Conservation (phyloP, 2,888 invertebrate species). For the Andrena minutula region DNA sequence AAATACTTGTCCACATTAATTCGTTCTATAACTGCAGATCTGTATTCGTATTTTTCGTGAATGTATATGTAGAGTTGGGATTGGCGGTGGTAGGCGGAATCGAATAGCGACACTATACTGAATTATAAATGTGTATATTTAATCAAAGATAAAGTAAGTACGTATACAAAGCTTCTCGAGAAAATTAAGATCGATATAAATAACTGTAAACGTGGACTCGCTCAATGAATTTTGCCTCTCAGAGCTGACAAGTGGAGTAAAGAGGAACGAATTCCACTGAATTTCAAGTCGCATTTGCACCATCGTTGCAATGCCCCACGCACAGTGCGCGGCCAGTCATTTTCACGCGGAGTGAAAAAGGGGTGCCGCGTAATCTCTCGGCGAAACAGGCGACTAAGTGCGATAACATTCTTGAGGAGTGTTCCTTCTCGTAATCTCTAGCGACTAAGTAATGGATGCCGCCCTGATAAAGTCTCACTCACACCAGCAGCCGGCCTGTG, state of each 20-base stretch:
- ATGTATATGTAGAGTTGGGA: too few relatives aligned
- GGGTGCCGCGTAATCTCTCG: constrained; percentile 52
- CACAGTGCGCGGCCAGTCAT: constrained; percentile 34
- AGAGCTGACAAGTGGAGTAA: background rate
- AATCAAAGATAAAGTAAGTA: too few relatives aligned
- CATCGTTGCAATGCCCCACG: constrained; percentile 4
- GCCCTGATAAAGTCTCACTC: constrained; percentile 76
- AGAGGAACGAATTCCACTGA: background rate
- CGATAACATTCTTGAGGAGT: constrained; percentile 72
- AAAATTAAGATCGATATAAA: too few relatives aligned
- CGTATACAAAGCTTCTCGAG: too few relatives aligned
- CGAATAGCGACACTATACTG: too few relatives aligned
- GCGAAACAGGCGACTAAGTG: constrained; percentile 59
- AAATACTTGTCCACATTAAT: too few relatives aligned
- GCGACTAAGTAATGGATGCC: constrained; percentile 80
- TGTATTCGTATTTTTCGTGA: too few relatives aligned
- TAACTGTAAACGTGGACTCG: too few relatives aligned
- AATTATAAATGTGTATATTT: too few relatives aligned
- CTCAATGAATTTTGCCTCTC: background rate
- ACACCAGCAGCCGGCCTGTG: constrained; percentile 55
- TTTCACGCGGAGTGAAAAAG: constrained; percentile 52
- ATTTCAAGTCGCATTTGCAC: background rate
- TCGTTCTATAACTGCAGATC: too few relatives aligned
- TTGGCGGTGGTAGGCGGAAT: too few relatives aligned
- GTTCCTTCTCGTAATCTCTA: constrained; percentile 75